These are phyloP conservation scores for Pelochelys cantorii DNA, from an alignment of 2,797 vertebrate species.

Conservation along the genomic window DNA sequence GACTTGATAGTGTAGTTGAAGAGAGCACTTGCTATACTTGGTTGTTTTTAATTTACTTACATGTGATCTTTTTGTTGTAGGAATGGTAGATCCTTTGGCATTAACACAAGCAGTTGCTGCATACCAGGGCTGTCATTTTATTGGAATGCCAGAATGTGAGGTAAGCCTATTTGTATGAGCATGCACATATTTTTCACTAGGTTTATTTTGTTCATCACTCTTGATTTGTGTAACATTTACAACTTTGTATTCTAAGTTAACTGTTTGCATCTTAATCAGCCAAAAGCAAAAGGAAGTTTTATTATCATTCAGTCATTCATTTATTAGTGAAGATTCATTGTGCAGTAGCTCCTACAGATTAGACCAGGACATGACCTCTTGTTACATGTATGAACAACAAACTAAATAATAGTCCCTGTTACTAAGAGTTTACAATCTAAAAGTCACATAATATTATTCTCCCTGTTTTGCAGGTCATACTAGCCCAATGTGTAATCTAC, in stretches of 20 bases:
- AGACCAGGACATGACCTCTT: not conserved
- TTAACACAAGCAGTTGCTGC: slow-evolving; percentile 94
- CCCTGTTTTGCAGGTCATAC: slow-evolving; percentile 86
- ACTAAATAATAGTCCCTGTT: not conserved
- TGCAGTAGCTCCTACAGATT: not conserved
- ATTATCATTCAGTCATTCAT: no score
- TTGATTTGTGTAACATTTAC: not conserved
- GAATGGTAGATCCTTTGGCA: slow-evolving; percentile 92
- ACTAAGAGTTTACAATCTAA: not conserved
- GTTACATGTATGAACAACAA: not conserved
- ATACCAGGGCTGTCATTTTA: slow-evolving; percentile 97
- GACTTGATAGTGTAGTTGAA: not conserved
- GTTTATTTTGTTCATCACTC: fast-evolving
- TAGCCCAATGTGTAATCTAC: slow-evolving; percentile 95
- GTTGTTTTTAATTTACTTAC: not conserved
- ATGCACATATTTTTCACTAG: not conserved
- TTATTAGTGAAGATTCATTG: not conserved
- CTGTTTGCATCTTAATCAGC: not conserved
- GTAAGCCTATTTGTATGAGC: slow-evolving; percentile 73
- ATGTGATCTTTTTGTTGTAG: slow-evolving; percentile 74
- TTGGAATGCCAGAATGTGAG: slow-evolving; percentile 99
- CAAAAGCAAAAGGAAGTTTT: not conserved
- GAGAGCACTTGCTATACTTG: not conserved
- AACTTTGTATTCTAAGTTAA: not conserved
- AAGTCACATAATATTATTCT: not conserved